phyloP scores from a whole-genome alignment of 2,113 vertebrate genomes.

The Laticauda laticaudata region DNA sequence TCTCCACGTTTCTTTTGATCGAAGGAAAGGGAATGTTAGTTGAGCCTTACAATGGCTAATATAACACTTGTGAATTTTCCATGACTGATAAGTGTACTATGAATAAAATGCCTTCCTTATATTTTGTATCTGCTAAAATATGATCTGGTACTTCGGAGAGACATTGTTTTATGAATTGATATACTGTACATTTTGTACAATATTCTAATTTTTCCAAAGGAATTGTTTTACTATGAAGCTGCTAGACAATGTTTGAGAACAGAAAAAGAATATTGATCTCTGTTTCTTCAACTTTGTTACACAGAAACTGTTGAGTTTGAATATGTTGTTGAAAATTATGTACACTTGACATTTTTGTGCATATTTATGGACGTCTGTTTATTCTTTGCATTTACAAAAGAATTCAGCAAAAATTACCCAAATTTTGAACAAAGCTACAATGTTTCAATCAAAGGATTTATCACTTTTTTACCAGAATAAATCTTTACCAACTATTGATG shows the following conservation, averaged over 20 bases:
- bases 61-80: slow-evolving; percentile 25
- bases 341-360: background rate
- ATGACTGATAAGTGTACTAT: slow-evolving; percentile 1
- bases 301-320: background rate
- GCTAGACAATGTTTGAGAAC: background rate
- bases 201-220: background rate
- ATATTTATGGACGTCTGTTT: background rate
- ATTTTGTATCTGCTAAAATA: slow-evolving; percentile 27
- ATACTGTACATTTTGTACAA: background rate
- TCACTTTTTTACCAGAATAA: background rate
- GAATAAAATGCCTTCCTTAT: background rate
- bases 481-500: background rate
- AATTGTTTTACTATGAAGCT: background rate
- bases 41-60: slow-evolving; percentile 33
- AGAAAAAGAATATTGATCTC: background rate
- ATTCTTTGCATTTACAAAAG: background rate
- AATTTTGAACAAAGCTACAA: background rate
- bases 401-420: background rate
- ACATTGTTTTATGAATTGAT: background rate
- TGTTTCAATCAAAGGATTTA: background rate
- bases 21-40: slow-evolving; percentile 16
- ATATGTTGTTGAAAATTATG: background rate
- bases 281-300: background rate
- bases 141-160: background rate
- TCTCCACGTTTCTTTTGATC: slow-evolving; percentile 23